Evolutionary conservation across 2,797 vertebrate genomes (phyloP).

Genomic region (Amazona ochrocephala): DNA sequence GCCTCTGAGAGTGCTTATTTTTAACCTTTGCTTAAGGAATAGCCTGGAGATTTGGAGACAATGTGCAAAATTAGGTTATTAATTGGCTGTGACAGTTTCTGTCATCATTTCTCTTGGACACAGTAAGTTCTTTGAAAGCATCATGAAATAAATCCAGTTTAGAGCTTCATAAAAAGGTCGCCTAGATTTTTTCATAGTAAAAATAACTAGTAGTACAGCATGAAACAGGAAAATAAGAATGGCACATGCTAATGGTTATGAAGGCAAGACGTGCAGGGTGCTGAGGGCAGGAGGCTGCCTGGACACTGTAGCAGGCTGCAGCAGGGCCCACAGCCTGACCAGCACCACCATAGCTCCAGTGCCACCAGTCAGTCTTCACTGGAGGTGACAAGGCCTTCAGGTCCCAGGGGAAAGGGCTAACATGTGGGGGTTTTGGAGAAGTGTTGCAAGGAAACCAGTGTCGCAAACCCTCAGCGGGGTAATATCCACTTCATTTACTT

Average conservation of each 20-base stretch:
- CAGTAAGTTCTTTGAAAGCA: neutral
- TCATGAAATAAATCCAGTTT: neutral
- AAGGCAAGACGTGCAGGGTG: neutral
- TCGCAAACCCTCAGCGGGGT: accelerated
- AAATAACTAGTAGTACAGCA: neutral
- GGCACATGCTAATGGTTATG: neutral
- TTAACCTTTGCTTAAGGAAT: neutral
- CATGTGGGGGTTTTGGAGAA: neutral
- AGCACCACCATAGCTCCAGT: accelerated
- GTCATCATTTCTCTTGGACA: neutral
- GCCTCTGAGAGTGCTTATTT: neutral
- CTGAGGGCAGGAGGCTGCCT: neutral
- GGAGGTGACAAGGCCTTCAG: no score
- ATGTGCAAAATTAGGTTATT: neutral
- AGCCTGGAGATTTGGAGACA: neutral
- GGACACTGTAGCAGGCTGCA: neutral
- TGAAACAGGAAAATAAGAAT: neutral
- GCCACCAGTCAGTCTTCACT: neutral
- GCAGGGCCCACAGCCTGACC: neutral
- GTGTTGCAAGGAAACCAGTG: neutral
- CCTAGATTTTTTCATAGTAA: neutral
- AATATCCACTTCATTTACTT: neutral
- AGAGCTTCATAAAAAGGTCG: neutral
- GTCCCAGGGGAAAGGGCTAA: neutral
- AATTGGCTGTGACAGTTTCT: neutral